Percentiles rank a stretch among this genome's conserved stretches.
These are phyloP conservation scores for Arctia plantaginis DNA, from an alignment of 2,888 invertebrate genomes.

Conservation along the genomic window DNA sequence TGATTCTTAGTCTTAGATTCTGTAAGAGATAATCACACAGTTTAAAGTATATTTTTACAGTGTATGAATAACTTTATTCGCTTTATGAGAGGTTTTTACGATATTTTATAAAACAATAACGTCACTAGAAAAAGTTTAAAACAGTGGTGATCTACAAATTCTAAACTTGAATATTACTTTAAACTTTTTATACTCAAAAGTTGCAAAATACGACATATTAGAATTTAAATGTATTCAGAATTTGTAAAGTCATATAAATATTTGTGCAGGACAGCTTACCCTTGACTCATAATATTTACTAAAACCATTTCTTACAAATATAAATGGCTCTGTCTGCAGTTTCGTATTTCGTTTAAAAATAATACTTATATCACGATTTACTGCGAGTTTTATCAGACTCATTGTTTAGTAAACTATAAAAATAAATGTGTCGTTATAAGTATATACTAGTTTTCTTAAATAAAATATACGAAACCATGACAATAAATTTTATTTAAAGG, in stretches of 20 bases:
- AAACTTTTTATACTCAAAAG: conserved; percentile 12
- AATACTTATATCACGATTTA: conserved; percentile 31
- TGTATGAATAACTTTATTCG: background rate
- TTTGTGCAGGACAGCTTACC: conserved; percentile 18
- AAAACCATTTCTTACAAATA: conserved; percentile 34
- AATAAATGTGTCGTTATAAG: conserved; percentile 16
- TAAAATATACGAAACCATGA: background rate
- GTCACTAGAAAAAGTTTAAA: background rate
- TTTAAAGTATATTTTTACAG: background rate
- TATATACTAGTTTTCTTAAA: conserved; percentile 1
- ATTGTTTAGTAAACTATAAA: conserved; percentile 29
- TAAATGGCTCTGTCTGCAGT: conserved; percentile 37
- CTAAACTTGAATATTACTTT: conserved; percentile 11
- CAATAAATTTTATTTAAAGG: background rate
- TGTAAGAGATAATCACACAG: no score
- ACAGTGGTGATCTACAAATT: conserved; percentile 6
- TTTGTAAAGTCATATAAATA: conserved; percentile 22
- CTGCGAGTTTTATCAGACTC: conserved; percentile 23
- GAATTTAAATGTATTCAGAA: conserved; percentile 18
- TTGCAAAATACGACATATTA: conserved; percentile 13
- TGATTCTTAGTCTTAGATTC: no score
- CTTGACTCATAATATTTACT: conserved; percentile 31
- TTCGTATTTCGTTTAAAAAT: conserved; percentile 32
- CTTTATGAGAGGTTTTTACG: background rate
- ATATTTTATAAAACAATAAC: background rate